Evolutionary conservation across 2,888 invertebrate species (phyloP).

Genomic region (Noctua pronuba): DNA sequence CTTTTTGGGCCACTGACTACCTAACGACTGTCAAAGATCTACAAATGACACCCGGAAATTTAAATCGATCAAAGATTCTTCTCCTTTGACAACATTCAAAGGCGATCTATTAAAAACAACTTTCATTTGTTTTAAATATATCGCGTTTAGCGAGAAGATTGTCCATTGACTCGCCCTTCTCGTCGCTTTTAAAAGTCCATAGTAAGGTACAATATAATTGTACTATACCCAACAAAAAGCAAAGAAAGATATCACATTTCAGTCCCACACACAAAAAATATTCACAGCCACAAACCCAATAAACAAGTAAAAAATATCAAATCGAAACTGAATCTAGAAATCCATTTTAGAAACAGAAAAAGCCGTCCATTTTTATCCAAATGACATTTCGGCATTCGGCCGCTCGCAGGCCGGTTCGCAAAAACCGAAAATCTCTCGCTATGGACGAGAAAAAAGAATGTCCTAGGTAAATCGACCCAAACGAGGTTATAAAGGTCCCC

Average conservation of each 20-base stretch:
- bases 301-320: slow-evolving; percentile 32
- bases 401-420: slow-evolving; percentile 20
- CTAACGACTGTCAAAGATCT: no score
- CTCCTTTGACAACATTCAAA: background rate
- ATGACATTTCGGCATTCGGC: slow-evolving; percentile 49
- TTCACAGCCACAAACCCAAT: slow-evolving; percentile 5
- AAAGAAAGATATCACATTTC: background rate
- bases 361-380: slow-evolving; percentile 37
- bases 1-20: no score
- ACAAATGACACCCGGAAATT: no score
- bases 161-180: background rate
- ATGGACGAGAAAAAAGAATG: slow-evolving; percentile 59
- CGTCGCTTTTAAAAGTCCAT: background rate
- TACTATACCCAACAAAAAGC: background rate
- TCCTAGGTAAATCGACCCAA: slow-evolving; percentile 72
- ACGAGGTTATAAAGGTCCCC: slow-evolving; percentile 72
- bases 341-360: slow-evolving; percentile 26
- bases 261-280: background rate
- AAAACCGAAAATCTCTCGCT: slow-evolving; percentile 39
- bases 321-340: slow-evolving; percentile 38
- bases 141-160: background rate
- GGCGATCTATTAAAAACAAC: background rate
- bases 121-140: background rate
- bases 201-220: background rate
- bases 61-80: no score